Percentiles rank a stretch among this genome's conserved stretches.
Evolutionary conservation across 2,113 vertebrate species (phyloP).

Genomic region (Podilymbus podiceps): DNA sequence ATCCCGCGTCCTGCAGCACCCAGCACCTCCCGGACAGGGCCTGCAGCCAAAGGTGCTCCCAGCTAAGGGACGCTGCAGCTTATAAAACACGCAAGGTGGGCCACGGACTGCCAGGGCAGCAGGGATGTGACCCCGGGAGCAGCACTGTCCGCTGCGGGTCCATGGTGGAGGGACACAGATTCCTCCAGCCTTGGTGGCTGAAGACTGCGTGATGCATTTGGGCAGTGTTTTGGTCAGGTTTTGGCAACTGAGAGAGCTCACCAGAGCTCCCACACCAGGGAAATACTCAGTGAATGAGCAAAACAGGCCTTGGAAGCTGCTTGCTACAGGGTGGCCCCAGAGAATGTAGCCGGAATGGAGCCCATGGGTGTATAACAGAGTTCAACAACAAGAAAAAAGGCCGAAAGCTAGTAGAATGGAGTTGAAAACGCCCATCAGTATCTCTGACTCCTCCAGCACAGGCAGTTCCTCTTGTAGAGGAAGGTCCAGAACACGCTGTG

Average conservation of each 20-base stretch:
- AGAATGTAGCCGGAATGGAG: background rate
- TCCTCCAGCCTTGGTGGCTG: background rate
- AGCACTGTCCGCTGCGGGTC: background rate
- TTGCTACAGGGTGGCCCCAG: background rate
- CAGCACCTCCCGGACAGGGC: background rate
- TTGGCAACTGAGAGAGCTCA: background rate
- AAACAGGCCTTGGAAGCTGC: background rate
- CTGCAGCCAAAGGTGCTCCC: background rate
- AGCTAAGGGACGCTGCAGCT: background rate
- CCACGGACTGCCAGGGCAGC: background rate
- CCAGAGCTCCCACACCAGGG: background rate
- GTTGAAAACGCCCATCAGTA: background rate
- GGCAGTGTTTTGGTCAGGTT: background rate
- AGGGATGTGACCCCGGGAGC: background rate
- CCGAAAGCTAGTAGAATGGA: background rate
- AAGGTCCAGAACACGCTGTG: background rate
- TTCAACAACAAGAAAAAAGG: background rate
- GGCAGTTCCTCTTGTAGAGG: background rate
- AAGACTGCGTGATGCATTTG: rapidly evolving
- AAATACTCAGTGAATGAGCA: background rate
- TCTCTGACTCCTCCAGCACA: background rate
- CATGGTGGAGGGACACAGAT: rapidly evolving
- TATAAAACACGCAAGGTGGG: background rate
- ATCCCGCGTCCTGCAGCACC: rapidly evolving
- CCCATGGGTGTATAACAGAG: background rate